These are phyloP conservation scores for Tychaedon coryphoeus DNA, from an alignment of 2,113 vertebrate genomes.

Conservation along the genomic window DNA sequence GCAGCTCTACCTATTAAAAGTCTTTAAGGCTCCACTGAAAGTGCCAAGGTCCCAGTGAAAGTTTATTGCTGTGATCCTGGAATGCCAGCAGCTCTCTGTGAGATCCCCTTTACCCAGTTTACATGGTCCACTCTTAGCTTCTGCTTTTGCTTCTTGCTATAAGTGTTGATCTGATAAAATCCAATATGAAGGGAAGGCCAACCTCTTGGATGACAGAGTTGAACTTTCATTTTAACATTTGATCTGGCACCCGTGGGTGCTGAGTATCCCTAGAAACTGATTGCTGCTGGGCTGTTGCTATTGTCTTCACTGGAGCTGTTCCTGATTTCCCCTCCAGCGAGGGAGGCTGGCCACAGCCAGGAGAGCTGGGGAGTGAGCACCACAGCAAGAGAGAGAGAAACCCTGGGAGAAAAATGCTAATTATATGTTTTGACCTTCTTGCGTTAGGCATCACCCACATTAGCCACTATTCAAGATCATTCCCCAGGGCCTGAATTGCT, in stretches of 20 bases:
- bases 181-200: background rate
- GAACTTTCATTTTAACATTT: background rate
- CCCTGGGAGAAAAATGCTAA: slow-evolving; percentile 39
- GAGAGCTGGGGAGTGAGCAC: background rate
- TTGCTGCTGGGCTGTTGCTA: background rate
- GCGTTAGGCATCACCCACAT: slow-evolving; percentile 9
- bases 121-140: background rate
- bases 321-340: background rate
- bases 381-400: background rate
- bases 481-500: slow-evolving; percentile 6
- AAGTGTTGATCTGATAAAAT: background rate
- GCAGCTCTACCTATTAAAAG: background rate
- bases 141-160: background rate
- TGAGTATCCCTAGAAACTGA: background rate
- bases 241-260: background rate
- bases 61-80: background rate
- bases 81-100: fast-evolving
- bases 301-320: background rate
- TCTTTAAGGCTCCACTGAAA: background rate
- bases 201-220: background rate
- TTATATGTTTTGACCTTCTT: slow-evolving; percentile 45
- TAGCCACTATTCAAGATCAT: background rate
- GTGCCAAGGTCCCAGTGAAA: background rate
- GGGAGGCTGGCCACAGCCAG: background rate
- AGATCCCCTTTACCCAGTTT: background rate